Percentiles rank a stretch among this genome's conserved stretches.
Conservation (phyloP, 2,113 vertebrate genomes). For the Pteronura brasiliensis region DNA sequence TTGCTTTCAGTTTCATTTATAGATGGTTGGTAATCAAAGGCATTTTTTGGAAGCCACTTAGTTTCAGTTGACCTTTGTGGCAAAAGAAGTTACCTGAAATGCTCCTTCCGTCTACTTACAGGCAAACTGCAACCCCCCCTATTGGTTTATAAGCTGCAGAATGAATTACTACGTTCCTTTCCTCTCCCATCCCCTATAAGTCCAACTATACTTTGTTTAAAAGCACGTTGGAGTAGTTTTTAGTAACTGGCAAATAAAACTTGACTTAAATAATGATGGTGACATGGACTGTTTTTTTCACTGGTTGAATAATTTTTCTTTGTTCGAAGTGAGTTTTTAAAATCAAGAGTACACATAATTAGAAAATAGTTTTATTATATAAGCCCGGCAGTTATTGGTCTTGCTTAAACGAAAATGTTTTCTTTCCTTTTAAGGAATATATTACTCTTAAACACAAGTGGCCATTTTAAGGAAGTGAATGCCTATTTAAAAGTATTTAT, state of each 20-base stretch:
- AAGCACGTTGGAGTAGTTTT: neutral
- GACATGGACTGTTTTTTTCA: neutral
- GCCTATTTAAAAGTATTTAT: slow-evolving; percentile 21
- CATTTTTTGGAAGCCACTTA: neutral
- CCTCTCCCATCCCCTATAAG: neutral
- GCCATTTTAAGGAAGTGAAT: slow-evolving; percentile 32
- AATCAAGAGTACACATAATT: neutral
- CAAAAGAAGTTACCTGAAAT: neutral
- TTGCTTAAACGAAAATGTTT: slow-evolving; percentile 41
- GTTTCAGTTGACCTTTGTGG: slow-evolving; percentile 26
- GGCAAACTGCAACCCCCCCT: neutral
- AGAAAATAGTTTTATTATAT: neutral
- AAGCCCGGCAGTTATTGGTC: neutral
- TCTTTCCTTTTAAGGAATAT: neutral
- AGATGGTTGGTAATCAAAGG: neutral
- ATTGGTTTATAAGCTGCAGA: neutral
- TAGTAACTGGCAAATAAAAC: slow-evolving; percentile 33
- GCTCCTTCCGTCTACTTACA: neutral
- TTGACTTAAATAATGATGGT: slow-evolving; percentile 35
- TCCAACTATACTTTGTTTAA: slow-evolving; percentile 28
- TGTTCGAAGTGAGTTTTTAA: slow-evolving; percentile 45
- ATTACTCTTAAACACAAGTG: slow-evolving; percentile 39
- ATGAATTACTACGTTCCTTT: slow-evolving; percentile 11
- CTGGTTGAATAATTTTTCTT: slow-evolving; percentile 26
- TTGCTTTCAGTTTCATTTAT: slow-evolving; percentile 59